Percentiles rank a stretch among this genome's conserved stretches.
Conservation (phyloP, 2,888 invertebrate species). For the Pristionchus japonicus region DNA sequence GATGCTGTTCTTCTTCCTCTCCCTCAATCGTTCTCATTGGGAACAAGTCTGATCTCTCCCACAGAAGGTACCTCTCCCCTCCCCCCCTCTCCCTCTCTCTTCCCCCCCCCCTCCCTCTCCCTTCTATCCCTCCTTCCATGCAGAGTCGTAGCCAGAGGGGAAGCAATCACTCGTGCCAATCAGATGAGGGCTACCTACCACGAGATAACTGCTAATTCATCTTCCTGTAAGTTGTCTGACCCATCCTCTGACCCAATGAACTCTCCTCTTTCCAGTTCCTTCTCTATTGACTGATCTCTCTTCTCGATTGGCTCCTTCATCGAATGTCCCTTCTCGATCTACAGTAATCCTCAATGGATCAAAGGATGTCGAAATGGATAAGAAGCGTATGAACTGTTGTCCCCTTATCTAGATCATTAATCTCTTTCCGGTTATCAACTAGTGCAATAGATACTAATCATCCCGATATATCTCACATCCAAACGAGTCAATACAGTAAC, state of each 20-base stretch:
- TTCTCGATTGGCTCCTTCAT: not conserved
- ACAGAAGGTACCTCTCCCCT: constrained; percentile 1
- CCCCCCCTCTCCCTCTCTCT: too few relatives aligned
- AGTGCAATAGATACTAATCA: constrained; percentile 23
- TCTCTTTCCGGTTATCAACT: constrained; percentile 34
- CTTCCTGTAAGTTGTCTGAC: constrained; percentile 8
- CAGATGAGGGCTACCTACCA: constrained; percentile 12
- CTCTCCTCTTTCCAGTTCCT: not conserved
- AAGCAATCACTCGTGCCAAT: constrained; percentile 22
- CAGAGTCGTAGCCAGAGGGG: constrained; percentile 20
- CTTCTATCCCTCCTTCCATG: too few relatives aligned
- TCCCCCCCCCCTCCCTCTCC: not conserved
- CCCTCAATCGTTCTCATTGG: constrained; percentile 35
- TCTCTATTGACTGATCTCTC: not conserved
- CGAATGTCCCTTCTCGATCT: not conserved
- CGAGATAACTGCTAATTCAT: not conserved
- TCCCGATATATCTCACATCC: constrained; percentile 21
- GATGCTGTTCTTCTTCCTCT: not conserved
- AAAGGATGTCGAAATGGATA: not conserved
- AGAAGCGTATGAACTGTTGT: not conserved
- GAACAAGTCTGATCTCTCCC: constrained; percentile 29
- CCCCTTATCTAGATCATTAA: not conserved
- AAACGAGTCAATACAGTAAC: constrained; percentile 18
- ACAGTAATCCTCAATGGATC: constrained; percentile 3
- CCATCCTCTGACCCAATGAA: not conserved